Percentiles rank a stretch among this genome's conserved stretches.
Conservation (phyloP, 2,797 vertebrate genomes). For the Pteronotus mesoamericanus region DNA sequence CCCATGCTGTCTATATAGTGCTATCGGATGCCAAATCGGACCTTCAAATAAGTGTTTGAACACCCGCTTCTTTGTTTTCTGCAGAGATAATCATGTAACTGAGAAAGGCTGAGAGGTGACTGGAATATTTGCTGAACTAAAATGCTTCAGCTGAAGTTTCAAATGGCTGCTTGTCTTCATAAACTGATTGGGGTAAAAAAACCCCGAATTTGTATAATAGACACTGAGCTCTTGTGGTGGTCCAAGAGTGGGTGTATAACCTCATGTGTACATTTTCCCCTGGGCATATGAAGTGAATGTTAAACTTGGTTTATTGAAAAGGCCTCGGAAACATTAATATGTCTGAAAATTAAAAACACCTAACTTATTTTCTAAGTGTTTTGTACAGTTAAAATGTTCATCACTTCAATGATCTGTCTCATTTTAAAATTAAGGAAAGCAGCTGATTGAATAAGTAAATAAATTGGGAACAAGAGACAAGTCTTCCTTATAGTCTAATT, state of each 20-base stretch:
- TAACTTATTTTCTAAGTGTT: conserved; percentile 73
- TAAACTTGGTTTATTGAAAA: conserved; percentile 17
- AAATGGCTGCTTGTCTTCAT: not conserved
- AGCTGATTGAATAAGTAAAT: conserved; percentile 7
- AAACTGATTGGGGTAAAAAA: not conserved
- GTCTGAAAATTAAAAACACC: conserved; percentile 72
- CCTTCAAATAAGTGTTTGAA: not conserved
- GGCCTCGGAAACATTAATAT: conserved; percentile 34
- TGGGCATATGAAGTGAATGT: not conserved
- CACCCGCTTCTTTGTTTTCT: not conserved
- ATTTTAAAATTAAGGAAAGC: conserved; percentile 66
- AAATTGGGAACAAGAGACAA: not conserved
- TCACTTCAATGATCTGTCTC: conserved; percentile 57
- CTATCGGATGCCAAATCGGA: not conserved
- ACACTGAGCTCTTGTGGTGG: not conserved
- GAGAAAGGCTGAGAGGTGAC: not conserved
- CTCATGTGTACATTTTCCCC: not conserved
- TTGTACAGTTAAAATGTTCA: conserved; percentile 67
- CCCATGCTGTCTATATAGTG: not conserved
- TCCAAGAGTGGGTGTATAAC: not conserved
- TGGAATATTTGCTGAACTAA: not conserved
- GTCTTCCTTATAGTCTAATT: not conserved
- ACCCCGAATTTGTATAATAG: not conserved
- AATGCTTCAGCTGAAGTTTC: not conserved
- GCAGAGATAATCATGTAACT: not conserved